Conservation (phyloP, 2,113 vertebrate species). For the Fukomys damarensis region DNA sequence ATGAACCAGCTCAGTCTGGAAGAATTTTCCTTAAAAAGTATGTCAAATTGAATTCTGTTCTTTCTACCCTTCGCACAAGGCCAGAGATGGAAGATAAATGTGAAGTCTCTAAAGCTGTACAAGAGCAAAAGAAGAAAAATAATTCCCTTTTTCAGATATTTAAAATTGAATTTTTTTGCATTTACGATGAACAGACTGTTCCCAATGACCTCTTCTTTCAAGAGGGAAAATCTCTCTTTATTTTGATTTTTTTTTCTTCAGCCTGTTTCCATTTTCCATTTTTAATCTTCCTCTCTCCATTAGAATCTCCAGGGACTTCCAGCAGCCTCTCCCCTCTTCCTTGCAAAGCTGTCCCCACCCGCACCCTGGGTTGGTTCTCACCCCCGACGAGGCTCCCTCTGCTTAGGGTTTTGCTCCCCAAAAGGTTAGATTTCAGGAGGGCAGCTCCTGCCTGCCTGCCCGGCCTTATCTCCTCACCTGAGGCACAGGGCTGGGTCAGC, state of each 20-base stretch:
- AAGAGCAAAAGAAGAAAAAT: slow-evolving; percentile 45
- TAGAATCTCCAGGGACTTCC: neutral
- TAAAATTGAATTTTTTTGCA: slow-evolving; percentile 28
- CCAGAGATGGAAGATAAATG: neutral
- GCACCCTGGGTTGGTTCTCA: neutral
- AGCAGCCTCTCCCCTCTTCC: neutral
- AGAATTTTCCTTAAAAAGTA: neutral
- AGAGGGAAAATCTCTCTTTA: neutral
- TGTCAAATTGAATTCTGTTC: neutral
- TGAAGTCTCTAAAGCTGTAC: neutral
- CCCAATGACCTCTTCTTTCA: slow-evolving; percentile 57
- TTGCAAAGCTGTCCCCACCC: neutral
- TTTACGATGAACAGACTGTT: slow-evolving; percentile 29
- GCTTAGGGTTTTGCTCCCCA: neutral
- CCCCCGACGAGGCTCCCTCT: neutral
- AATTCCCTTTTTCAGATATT: slow-evolving; percentile 55
- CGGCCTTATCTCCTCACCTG: slow-evolving; percentile 17
- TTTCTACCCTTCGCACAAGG: neutral
- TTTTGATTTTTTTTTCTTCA: slow-evolving; percentile 9
- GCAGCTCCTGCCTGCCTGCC: neutral
- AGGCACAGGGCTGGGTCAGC: neutral
- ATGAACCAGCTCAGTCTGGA: neutral
- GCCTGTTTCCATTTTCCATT: neutral
- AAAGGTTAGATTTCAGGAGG: neutral
- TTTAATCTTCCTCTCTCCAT: neutral